Percentiles rank a stretch among this genome's conserved stretches.
Conservation (phyloP, 2,888 invertebrate genomes). For the Thyatira batis region DNA sequence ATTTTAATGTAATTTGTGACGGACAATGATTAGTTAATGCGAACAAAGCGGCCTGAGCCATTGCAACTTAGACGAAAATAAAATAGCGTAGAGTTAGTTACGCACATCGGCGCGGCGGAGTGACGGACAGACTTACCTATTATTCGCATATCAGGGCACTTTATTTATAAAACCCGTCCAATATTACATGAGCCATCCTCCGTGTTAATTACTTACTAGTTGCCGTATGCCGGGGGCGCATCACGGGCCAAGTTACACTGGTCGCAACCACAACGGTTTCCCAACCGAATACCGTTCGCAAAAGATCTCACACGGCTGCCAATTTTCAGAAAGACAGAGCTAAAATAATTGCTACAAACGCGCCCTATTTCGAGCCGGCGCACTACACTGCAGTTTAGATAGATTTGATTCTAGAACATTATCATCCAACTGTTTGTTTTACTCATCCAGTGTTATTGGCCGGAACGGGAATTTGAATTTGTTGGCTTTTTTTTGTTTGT, state of each 20-base stretch:
- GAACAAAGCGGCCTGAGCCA: slow-evolving; percentile 19
- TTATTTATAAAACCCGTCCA: slow-evolving; percentile 75
- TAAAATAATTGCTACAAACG: slow-evolving; percentile 81
- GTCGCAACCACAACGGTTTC: slow-evolving; percentile 72
- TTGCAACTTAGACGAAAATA: slow-evolving; percentile 52
- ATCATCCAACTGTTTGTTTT: slow-evolving; percentile 59
- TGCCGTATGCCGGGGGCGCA: slow-evolving; percentile 38
- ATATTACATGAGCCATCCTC: slow-evolving; percentile 56
- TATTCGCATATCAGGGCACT: slow-evolving; percentile 77
- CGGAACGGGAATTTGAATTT: slow-evolving; percentile 13
- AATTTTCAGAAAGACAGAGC: slow-evolving; percentile 82
- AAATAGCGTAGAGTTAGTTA: slow-evolving; percentile 43
- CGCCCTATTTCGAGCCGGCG: slow-evolving; percentile 77
- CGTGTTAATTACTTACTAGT: slow-evolving; percentile 32
- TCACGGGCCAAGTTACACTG: slow-evolving; percentile 51
- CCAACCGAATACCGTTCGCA: slow-evolving; percentile 78
- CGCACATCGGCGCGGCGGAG: slow-evolving; percentile 39
- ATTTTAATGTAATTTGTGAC: slow-evolving; percentile 4
- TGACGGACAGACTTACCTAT: slow-evolving; percentile 70
- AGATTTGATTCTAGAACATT: slow-evolving; percentile 74
- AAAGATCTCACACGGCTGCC: slow-evolving; percentile 79
- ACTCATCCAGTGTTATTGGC: slow-evolving; percentile 34
- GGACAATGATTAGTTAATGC: slow-evolving; percentile 25
- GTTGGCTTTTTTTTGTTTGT: neutral
- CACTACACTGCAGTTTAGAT: slow-evolving; percentile 70